Evolutionary conservation across 2,113 vertebrate species (phyloP), one percentile per base, ranked within the genome.

Genomic region (Capreolus pygargus): DNA sequence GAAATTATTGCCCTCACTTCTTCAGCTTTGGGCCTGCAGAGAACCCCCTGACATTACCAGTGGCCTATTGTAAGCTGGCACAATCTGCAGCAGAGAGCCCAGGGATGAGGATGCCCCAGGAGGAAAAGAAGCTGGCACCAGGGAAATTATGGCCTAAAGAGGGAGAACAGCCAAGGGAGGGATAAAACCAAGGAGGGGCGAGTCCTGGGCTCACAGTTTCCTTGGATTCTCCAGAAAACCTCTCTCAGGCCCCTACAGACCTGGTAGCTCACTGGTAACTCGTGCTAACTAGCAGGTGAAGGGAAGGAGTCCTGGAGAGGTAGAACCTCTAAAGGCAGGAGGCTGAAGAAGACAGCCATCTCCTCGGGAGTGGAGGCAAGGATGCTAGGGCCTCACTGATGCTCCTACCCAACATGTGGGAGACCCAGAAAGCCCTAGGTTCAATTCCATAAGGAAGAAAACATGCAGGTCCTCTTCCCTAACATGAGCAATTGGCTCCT

Each of bases 141-240:
- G 95, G 93, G 91, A 97, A 98, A 96, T 97, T 97, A 95, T 95
- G 94, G 95, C 93, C 96, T 96, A 90, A 95, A 94, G n/a, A 91
- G 52, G 27, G 82, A 98, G 88, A 96, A 94, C 39, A 92, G 95
- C 55, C 86, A 95, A 86, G 43, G 43, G 64, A 88, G 78, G 88
- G 52, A 96, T 97, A 45, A 97, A 98, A 97, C 58, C 67, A 94
- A 95, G 36, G 36, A 97, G 78, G 83, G 97, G 57, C 36, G 94
- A 95, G 52, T 97, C 67, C 67, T 86, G 86, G 98, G 60, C 88
- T 97, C 95, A 85, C 95, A 85, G 88, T 95, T 97, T 90, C 94
- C 94, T 97, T 94, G 67, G 81, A 90, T 94, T 96, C 96, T 97
- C 89, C 21, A 76, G 58, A 98, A 74, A 87, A 55, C 88, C 47